Base-by-base conservation (phyloP, 2,797 vertebrate genomes). In the Danionella dracula region DNA sequence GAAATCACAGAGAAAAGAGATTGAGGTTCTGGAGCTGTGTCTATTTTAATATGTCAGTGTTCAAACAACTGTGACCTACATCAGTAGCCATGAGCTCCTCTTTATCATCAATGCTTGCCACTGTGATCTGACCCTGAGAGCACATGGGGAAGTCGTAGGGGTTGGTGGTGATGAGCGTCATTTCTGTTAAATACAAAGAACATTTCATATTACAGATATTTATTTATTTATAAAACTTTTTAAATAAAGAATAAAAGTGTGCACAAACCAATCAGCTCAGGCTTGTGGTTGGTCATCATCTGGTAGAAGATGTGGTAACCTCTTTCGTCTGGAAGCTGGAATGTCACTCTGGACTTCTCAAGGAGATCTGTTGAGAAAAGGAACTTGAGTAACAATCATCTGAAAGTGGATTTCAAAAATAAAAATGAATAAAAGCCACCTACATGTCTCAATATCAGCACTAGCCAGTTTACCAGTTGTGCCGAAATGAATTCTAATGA, bases 221-320 rank as follows among this genome's bases (percentile, higher is more conserved):
- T 27, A n/a, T 27, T 27, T 6, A 27, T 6, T 27, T 3, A 3
- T 27, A 27, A n/a, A n/a, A n/a, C n/a, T 27, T 15, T 55, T 63
- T 41, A 34, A 1, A 0, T 38, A n/a, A n/a, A n/a, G 34, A 23
- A 40, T 45, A 4, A 19, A 13, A 38, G 1, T 17, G 16, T 8
- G 34, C 37, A 2, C 77, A 76, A 82, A 93, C 91, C 92, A 53
- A 94, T 88, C 5, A 94, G 76, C 49, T 92, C 93, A 0, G 92
- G 93, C 35, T 84, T 93, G 81, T 93, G 91, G 77, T 91, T 91
- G 49, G 92, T 93, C 76, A 88, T 91, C 82, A 94, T 78, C 80
- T 94, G 92, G 72, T 92, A 94, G 73, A 94, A 94, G 80, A 94
- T 94, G 76, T 93, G 92, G 74, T 94, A 94, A 77, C 90, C 91